phyloP scores from a whole-genome alignment of 1,140 invertebrate species.

The Eufriesea mexicana region DNA sequence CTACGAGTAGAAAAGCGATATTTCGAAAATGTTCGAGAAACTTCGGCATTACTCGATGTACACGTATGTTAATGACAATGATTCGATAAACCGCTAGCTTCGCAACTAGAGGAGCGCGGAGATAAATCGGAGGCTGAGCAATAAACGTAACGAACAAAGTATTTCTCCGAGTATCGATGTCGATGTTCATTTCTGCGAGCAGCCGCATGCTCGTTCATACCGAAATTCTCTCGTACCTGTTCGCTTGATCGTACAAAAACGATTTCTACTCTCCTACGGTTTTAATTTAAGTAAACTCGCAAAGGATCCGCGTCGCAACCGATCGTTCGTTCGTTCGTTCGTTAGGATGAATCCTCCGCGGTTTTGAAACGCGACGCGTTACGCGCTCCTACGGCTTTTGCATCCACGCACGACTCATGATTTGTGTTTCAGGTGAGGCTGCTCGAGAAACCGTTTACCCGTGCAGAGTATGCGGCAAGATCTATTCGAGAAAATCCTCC shows the following conservation, averaged over 20 bases:
- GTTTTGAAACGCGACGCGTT: background rate
- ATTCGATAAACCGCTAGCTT: background rate
- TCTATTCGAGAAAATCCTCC: conserved; percentile 68
- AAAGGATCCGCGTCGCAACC: too few relatives aligned
- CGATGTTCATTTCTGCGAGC: background rate
- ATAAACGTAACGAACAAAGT: background rate
- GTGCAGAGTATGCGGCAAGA: conserved; percentile 68
- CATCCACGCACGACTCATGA: conserved; percentile 45
- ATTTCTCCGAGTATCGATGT: background rate
- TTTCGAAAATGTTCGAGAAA: background rate
- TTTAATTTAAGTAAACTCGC: background rate
- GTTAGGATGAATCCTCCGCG: too few relatives aligned
- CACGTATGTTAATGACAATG: background rate
- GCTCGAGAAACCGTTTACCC: conserved; percentile 38
- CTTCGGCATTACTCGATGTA: background rate
- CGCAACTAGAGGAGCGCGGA: background rate
- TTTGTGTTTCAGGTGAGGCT: conserved; percentile 56
- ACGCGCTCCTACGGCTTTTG: background rate
- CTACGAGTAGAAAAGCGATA: background rate
- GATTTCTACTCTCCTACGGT: background rate
- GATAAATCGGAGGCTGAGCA: background rate
- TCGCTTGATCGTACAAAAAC: background rate
- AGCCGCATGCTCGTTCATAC: background rate
- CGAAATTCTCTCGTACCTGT: background rate
- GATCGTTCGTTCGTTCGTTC: background rate